Conservation (phyloP, 2,888 invertebrate species). For the Sarcophaga carnaria region DNA sequence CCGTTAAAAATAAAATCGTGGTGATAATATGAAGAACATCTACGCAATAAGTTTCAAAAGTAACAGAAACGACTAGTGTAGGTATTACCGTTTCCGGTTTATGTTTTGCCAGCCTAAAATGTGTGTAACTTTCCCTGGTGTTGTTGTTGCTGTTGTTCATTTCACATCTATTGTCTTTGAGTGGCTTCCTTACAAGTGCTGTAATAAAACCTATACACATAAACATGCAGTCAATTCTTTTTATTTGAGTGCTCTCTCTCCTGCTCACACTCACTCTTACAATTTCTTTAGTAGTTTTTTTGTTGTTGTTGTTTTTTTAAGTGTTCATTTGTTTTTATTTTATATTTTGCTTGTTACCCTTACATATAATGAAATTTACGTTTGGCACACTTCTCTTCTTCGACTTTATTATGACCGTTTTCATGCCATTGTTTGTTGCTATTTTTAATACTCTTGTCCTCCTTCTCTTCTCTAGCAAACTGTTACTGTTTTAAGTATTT, state of each 20-base stretch:
- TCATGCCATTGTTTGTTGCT: background rate
- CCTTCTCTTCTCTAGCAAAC: background rate
- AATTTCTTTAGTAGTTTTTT: background rate
- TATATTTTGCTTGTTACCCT: slow-evolving; percentile 35
- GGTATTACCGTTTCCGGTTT: slow-evolving; percentile 45
- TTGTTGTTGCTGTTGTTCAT: background rate
- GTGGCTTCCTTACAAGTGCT: slow-evolving; percentile 8
- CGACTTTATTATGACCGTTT: slow-evolving; percentile 8
- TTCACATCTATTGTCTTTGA: slow-evolving; percentile 2
- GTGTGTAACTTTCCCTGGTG: background rate
- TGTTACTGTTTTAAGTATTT: background rate
- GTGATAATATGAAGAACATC: slow-evolving; percentile 24
- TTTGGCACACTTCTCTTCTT: slow-evolving; percentile 48
- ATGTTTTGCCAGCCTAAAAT: slow-evolving; percentile 25
- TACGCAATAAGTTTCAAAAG: background rate
- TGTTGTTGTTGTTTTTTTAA: slow-evolving; percentile 32
- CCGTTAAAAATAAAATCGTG: slow-evolving; percentile 47
- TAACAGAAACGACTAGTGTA: slow-evolving; percentile 6
- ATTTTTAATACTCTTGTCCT: too few relatives aligned
- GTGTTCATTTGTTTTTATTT: background rate
- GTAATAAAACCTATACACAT: background rate
- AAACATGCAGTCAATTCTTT: background rate
- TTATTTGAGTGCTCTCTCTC: background rate
- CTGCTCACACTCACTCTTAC: background rate
- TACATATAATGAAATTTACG: slow-evolving; percentile 48